Base-by-base conservation (phyloP, 2,888 invertebrate genomes). In the Drosophila anceps region DNA sequence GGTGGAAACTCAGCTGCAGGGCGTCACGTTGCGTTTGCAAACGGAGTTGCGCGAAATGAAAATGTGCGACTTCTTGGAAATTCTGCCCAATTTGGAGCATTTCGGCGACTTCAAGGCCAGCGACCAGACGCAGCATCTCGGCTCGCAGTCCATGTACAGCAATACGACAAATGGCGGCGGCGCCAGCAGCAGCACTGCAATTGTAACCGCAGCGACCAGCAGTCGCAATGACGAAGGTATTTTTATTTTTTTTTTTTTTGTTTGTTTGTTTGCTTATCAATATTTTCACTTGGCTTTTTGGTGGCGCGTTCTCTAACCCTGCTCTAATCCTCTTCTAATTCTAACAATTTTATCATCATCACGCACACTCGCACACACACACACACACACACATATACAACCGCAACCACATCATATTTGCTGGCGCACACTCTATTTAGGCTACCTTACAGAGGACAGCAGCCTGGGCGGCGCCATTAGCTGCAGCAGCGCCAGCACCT, bases 361-460 rank as follows among this genome's bases (percentile, higher is more conserved):
- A 31, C 41, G 41, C 13, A 12, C 62, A 62, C 62, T 1, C 35
- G 60, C 53, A 48, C 24, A 44, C 48, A 61, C 43, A 53, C 60
- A 60, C 39, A 1, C 33, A 2, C 69, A 29, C 44, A 51, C 59
- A 12, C 24, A 64, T 46, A 63, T 65, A 64, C 43, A 55, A 37
- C 24, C 63, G 51, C 63, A 48, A 46, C 67, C 51, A 39, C 24
- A 39, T 48, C 44, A 57, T 54, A 62, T 46, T 63, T 50, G 59
- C 65, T 39, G 61, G 20, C 61, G 61, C 77, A 79, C 76, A 88
- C 79, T 90, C 78, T 77, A 83, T 82, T 79, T 84, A 93, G 93
- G 93, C 84, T 93, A 93, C 92, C 92, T 93, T 93, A 93, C 93
- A 92, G 93, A 93, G 88, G 93, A 93, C 85, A 93, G 92, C 82